A percentile compares a stretch with the other conserved stretches of the same genome.
These are phyloP conservation scores for Pachliopta kotzebuea DNA, from an alignment of 2,888 invertebrate genomes.

Conservation along the genomic window DNA sequence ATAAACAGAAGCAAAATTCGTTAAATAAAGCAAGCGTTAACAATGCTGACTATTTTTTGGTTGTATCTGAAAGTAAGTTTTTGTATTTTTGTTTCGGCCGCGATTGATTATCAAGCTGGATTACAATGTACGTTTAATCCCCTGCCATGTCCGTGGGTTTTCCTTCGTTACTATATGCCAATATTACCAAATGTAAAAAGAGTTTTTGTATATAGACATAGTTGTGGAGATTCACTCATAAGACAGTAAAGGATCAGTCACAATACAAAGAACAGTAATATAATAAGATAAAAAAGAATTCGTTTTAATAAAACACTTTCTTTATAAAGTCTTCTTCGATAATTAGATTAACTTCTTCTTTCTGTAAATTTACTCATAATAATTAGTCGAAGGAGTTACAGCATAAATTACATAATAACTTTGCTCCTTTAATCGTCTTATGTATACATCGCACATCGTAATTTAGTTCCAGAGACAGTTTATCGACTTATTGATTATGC, in stretches of 20 bases:
- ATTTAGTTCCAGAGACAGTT: not conserved
- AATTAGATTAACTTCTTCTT: too few species aligned
- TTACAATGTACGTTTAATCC: slow-evolving; percentile 2
- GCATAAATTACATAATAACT: not conserved
- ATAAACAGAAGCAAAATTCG: not conserved
- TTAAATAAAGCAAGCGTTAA: not conserved
- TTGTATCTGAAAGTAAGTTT: not conserved
- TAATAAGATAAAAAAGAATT: too few species aligned
- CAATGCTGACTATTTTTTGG: not conserved
- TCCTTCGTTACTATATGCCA: not conserved
- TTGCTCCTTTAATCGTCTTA: not conserved
- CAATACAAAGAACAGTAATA: too few species aligned
- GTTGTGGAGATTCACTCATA: too few species aligned
- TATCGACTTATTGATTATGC: slow-evolving; percentile 4
- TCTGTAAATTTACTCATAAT: too few species aligned
- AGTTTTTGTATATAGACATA: not conserved
- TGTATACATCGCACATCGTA: not conserved
- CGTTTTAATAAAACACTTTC: too few species aligned
- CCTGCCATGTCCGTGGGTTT: not conserved
- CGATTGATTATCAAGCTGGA: slow-evolving; percentile 1
- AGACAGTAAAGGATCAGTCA: too few species aligned
- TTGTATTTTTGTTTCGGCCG: not conserved
- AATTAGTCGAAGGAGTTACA: not conserved
- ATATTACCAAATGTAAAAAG: not conserved
- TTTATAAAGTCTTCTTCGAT: too few species aligned